Percentiles rank a stretch among this genome's conserved stretches.
Conservation (phyloP, 1,140 invertebrate species). For the Bombus breviceps region DNA sequence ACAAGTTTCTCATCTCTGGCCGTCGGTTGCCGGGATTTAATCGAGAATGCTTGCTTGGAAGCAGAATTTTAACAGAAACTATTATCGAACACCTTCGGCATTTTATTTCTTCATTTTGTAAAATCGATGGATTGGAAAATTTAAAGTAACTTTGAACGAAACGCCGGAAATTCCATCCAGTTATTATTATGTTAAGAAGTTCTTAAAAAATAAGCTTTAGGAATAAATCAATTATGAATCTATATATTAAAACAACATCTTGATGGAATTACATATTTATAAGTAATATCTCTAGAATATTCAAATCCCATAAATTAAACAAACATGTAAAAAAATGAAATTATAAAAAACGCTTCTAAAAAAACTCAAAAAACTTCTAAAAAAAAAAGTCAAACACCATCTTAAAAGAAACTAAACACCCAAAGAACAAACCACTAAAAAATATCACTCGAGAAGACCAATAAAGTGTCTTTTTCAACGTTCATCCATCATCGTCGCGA, state of each 20-base stretch:
- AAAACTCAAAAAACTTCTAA: too few species aligned
- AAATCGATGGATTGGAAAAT: neutral
- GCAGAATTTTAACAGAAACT: neutral
- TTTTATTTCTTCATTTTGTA: neutral
- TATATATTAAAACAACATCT: too few species aligned
- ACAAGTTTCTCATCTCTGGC: neutral
- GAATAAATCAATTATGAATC: too few species aligned
- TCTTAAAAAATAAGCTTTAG: too few species aligned
- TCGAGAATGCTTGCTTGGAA: neutral
- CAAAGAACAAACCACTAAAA: neutral
- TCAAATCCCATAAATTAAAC: too few species aligned
- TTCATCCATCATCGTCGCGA: neutral
- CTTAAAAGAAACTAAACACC: neutral
- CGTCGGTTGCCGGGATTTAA: neutral
- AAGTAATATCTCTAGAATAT: too few species aligned
- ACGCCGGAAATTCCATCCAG: neutral
- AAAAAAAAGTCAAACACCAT: neutral
- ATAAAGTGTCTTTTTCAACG: neutral
- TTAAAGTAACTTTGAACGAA: neutral
- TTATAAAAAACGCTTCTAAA: too few species aligned
- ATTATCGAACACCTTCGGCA: neutral
- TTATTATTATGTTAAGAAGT: too few species aligned
- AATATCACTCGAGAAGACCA: neutral
- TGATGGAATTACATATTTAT: too few species aligned
- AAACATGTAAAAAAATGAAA: neutral